Evolutionary conservation across 2,888 invertebrate genomes (phyloP), one percentile per base, ranked within the genome.

Genomic region (Miltochrista miniata): DNA sequence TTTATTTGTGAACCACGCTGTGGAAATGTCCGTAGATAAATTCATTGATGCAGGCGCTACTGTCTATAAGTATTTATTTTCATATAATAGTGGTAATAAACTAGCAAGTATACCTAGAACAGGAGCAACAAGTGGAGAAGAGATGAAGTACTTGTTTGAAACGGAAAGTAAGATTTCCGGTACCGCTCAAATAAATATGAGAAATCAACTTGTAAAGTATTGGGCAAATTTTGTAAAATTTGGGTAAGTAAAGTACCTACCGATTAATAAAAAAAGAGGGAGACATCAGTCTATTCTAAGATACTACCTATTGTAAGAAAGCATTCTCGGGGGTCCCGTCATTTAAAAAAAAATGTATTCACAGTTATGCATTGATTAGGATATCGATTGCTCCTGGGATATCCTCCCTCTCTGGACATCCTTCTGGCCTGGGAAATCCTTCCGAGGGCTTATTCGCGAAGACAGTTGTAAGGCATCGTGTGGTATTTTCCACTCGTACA

Each of bases 141-240:
- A 79, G 38, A 14, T 79, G 36, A 73, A 70, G 43, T 79, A 70
- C 57, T 42, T 79, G 3, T 78, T 79, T 33, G 61, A 68, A 18
- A 62, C 56, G 58, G 46, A 58, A 1, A 52, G 41, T 2, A 46
- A 54, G 0, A 38, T 67, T n/a, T 42, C n/a, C 0, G 59, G 62
- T 7, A 57, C 54, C 0, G 80, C 81, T 36, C 75, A 79, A 42
- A 41, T 60, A 0, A n/a, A 57, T 37, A 73, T 83, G n/a, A 75
- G 81, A 12, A 72, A 79, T 0, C 54, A 64, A 30, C 72, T 81
- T 70, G 69, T 73, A 0, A 66, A 56, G 1, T 54, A 80, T 66
- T 82, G 81, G 78, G 68, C 76, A 0, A 82, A 85, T 46, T 84
- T 87, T 42, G 74, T 77, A 1, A 85, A 81, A 59, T 65, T 62